Evolutionary conservation across 2,888 invertebrate species (phyloP), one percentile per base, ranked within the genome.

Genomic region (Leptura quadrifasciata): DNA sequence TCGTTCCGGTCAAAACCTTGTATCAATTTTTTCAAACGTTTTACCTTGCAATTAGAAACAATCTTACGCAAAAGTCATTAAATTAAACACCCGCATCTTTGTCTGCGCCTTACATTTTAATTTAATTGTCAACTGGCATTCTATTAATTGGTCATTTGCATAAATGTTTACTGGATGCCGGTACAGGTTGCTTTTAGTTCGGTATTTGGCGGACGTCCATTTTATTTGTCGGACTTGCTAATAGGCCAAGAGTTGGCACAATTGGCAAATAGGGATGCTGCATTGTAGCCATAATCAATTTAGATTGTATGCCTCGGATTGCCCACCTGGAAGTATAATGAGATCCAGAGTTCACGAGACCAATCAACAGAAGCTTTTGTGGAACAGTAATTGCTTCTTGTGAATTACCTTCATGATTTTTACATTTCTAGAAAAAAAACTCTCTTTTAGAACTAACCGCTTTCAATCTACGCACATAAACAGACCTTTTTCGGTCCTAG

Each of bases 1-100:
- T 55, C 81, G 84, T 84, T 84, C 84, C 85, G 84, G 84, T 80
- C 83, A 79, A 65, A 84, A 80, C 84, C 85, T 84, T 84, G 85
- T 83, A 74, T 83, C 80, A 73, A 76, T 81, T 84, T 81, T 82
- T 79, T 63, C 65, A 64, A 35, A 63, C 69, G 58, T 61, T 75
- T 63, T 70, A 79, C 79, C 77, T 79, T 76, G 77, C 63, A 18
- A 65, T 65, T 75, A 75, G 57, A 76, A 63, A 67, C 35, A 27
- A 65, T 58, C 74, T 76, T 76, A 72, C 74, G 76, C 67, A 73
- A 76, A 72, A 75, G 47, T 35, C 68, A 18, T 54, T 52, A 27
- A 64, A 70, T 58, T 73, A 69, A 71, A 60, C 73, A 68, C 76
- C 75, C 79, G 76, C 76, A 75, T 79, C 76, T 76, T 72, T 76